Conservation (phyloP, 2,113 vertebrate genomes). For the Caranx ignobilis region DNA sequence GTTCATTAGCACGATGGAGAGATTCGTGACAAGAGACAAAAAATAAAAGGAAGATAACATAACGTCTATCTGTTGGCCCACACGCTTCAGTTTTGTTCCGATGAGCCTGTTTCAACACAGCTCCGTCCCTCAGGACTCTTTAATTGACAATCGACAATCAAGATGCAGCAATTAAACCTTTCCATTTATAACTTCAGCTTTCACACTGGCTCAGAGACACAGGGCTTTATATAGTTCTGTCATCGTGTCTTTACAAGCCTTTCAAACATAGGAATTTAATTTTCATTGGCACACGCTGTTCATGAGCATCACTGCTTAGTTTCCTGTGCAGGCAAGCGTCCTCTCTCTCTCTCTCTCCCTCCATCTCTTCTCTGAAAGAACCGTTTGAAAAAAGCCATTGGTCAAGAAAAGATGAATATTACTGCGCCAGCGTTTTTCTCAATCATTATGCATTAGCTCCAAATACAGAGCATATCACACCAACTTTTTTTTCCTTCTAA, state of each 20-base stretch:
- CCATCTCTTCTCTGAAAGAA: slow-evolving; percentile 43
- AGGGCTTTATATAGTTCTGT: slow-evolving; percentile 15
- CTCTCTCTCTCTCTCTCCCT: slow-evolving; percentile 39
- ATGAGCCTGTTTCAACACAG: slow-evolving; percentile 45
- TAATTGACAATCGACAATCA: slow-evolving; percentile 59
- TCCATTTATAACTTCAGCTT: slow-evolving; percentile 44
- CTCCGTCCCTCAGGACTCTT: slow-evolving; percentile 8
- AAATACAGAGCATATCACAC: slow-evolving; percentile 50
- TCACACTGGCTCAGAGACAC: neutral
- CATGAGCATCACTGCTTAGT: neutral
- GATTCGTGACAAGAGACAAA: slow-evolving; percentile 6
- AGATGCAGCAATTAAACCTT: slow-evolving; percentile 62
- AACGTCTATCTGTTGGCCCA: slow-evolving; percentile 11
- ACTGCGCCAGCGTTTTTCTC: slow-evolving; percentile 53
- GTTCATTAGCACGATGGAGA: slow-evolving; percentile 64
- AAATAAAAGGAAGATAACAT: slow-evolving; percentile 1
- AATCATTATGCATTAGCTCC: slow-evolving; percentile 69
- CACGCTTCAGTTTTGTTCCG: slow-evolving; percentile 17
- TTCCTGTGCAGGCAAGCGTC: slow-evolving; percentile 10
- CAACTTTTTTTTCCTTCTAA: slow-evolving; percentile 19
- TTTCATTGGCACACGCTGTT: neutral
- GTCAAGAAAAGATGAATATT: slow-evolving; percentile 51
- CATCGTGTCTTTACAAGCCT: neutral
- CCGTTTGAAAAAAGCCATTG: slow-evolving; percentile 36
- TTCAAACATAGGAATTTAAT: neutral